phyloP scores from a whole-genome alignment of 2,888 invertebrate genomes.

The Ophion costatus region DNA sequence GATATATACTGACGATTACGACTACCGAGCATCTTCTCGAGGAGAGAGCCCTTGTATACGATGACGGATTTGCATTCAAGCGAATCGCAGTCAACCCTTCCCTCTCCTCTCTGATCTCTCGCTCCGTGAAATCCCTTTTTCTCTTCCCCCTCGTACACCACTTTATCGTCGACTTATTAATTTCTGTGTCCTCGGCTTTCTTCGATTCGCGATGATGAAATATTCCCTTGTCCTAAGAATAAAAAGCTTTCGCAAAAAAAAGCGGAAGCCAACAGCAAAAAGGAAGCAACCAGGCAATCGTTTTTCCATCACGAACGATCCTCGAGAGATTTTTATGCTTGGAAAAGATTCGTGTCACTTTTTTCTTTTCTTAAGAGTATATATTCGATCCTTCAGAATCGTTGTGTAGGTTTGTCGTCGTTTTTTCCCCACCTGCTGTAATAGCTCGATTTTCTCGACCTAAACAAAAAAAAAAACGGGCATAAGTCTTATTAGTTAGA shows the following conservation, averaged over 20 bases:
- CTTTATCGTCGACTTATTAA: conserved; percentile 54
- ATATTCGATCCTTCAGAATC: conserved; percentile 8
- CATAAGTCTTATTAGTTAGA: conserved; percentile 22
- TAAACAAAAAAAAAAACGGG: conserved; percentile 18
- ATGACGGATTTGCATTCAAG: conserved; percentile 68
- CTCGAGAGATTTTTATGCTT: neutral
- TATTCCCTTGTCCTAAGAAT: conserved; percentile 31
- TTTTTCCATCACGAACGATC: conserved; percentile 12
- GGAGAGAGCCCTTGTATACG: conserved; percentile 26
- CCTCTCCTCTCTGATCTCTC: conserved; percentile 34
- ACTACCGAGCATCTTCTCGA: conserved; percentile 64
- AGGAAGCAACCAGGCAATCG: neutral
- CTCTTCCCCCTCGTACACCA: neutral
- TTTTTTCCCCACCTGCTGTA: conserved; percentile 10
- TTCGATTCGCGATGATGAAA: conserved; percentile 6
- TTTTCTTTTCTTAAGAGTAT: neutral
- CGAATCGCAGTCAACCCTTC: conserved; percentile 63
- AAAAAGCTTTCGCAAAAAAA: conserved; percentile 12
- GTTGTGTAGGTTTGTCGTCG: neutral
- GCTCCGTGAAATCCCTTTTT: neutral
- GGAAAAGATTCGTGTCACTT: neutral
- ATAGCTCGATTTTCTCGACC: conserved; percentile 20
- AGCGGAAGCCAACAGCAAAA: neutral
- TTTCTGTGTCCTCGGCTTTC: conserved; percentile 31
- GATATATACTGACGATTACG: conserved; percentile 67